Conservation (phyloP, 1,140 invertebrate species). For the Plodia interpunctella region DNA sequence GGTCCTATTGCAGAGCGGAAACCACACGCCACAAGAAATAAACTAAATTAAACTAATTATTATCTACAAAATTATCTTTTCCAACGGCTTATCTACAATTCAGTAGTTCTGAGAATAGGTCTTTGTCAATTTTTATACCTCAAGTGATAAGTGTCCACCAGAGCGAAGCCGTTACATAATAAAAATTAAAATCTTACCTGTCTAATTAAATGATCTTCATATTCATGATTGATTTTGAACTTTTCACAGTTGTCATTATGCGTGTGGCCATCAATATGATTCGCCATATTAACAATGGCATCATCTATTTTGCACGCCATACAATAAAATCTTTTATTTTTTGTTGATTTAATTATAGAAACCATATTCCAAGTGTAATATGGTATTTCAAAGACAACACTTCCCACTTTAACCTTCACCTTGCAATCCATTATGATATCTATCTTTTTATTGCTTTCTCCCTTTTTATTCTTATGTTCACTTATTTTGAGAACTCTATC, state of each 20-base stretch:
- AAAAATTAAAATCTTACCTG: constrained; percentile 31
- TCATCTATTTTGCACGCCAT: constrained; percentile 27
- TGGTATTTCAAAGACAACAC: constrained; percentile 7
- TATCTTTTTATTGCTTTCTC: constrained; percentile 9
- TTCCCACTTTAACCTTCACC: constrained; percentile 15
- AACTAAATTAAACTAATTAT: too few relatives aligned
- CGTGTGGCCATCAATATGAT: constrained; percentile 19
- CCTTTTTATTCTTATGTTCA: constrained; percentile 16
- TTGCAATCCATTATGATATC: constrained; percentile 10
- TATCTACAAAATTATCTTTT: too few relatives aligned
- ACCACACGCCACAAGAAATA: too few relatives aligned
- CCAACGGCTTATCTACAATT: too few relatives aligned
- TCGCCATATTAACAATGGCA: constrained; percentile 11
- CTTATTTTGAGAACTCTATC: background rate
- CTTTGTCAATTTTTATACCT: too few relatives aligned
- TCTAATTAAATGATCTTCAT: constrained; percentile 22
- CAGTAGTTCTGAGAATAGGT: too few relatives aligned
- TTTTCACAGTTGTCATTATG: constrained; percentile 24
- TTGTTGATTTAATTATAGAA: constrained; percentile 25
- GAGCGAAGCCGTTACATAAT: too few relatives aligned
- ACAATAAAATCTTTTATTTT: constrained; percentile 26
- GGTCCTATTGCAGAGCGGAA: too few relatives aligned
- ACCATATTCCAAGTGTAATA: constrained; percentile 26
- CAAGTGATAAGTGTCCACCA: too few relatives aligned
- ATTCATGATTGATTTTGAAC: constrained; percentile 19